These are phyloP conservation scores for Homalodisca vitripennis DNA, from an alignment of 1,140 invertebrate species.

Conservation along the genomic window DNA sequence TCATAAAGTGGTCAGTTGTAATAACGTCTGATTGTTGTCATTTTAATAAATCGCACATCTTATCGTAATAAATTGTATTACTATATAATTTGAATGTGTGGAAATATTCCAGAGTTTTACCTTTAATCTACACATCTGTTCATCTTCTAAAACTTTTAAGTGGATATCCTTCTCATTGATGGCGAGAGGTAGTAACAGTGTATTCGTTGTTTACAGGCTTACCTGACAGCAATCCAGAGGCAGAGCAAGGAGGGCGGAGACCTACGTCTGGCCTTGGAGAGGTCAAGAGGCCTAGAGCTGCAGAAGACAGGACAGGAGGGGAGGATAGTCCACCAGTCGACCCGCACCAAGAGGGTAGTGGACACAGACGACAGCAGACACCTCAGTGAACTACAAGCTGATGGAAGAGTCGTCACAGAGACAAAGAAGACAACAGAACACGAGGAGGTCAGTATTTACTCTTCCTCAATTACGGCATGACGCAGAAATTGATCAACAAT, in stretches of 20 bases:
- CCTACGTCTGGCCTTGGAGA: slow-evolving; percentile 62
- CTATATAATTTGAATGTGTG: too few relatives aligned
- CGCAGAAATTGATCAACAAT: too few relatives aligned
- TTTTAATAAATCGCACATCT: too few relatives aligned
- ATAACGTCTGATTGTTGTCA: too few relatives aligned
- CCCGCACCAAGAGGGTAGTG: slow-evolving; percentile 71
- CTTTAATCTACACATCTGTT: too few relatives aligned
- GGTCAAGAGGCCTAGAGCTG: slow-evolving; percentile 39
- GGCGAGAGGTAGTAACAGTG: background rate
- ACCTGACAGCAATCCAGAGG: slow-evolving; percentile 66
- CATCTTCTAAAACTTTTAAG: too few relatives aligned
- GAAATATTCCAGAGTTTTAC: too few relatives aligned
- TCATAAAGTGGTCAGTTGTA: too few relatives aligned
- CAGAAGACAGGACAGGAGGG: slow-evolving; percentile 48
- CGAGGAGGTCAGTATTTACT: slow-evolving; percentile 66
- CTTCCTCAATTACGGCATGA: too few relatives aligned
- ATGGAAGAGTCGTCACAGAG: slow-evolving; percentile 84
- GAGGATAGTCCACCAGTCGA: slow-evolving; percentile 70
- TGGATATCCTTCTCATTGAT: too few relatives aligned
- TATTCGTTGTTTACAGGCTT: slow-evolving; percentile 56
- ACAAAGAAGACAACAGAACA: slow-evolving; percentile 76
- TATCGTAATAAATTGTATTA: too few relatives aligned
- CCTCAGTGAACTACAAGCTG: slow-evolving; percentile 57
- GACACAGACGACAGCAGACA: slow-evolving; percentile 78
- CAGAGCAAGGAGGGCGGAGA: slow-evolving; percentile 56